Conservation (phyloP, 2,797 vertebrate genomes). For the Falco peregrinus region DNA sequence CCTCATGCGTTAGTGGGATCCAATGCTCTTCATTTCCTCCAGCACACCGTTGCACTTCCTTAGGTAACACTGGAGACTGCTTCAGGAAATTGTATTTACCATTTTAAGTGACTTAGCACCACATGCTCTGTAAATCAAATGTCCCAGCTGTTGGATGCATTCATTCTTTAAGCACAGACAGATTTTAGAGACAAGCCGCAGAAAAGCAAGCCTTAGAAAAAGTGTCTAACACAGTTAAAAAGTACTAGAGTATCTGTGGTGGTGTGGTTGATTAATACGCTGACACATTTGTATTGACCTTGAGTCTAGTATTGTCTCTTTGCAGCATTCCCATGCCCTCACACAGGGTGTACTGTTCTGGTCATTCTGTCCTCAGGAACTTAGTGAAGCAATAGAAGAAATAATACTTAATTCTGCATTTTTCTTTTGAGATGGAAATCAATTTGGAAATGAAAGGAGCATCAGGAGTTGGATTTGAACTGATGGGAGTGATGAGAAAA, state of each 20-base stretch:
- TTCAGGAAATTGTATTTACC: neutral
- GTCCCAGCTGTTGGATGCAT: neutral
- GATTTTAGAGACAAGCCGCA: neutral
- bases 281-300: neutral
- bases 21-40: neutral
- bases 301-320: neutral
- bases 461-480: neutral
- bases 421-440: neutral
- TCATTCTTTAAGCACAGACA: neutral
- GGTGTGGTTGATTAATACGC: accelerated
- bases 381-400: neutral
- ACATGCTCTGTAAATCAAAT: neutral
- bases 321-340: neutral
- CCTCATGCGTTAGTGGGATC: neutral
- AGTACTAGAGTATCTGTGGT: neutral
- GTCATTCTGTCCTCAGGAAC: neutral
- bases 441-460: neutral
- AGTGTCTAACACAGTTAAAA: neutral
- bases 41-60: neutral
- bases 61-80: neutral
- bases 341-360: neutral
- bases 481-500: neutral
- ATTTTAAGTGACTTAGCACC: neutral
- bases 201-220: neutral
- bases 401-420: neutral